Evolutionary conservation across 2,888 invertebrate species (phyloP).

Genomic region (Scaptomyza caliginosa): DNA sequence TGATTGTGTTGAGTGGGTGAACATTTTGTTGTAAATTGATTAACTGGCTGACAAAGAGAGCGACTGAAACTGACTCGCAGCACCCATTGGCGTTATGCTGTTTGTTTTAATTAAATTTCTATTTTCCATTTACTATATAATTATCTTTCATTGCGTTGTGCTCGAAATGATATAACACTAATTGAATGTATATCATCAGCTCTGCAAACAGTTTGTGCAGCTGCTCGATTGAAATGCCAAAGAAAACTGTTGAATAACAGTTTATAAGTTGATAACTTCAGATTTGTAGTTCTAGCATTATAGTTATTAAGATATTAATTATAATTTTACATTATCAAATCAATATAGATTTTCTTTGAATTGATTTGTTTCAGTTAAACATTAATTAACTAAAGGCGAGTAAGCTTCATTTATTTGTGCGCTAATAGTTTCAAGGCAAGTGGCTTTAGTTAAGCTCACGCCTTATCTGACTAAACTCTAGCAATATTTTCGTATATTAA

Average conservation of each 20-base stretch:
- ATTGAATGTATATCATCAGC: constrained; percentile 26
- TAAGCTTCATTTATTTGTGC: too few species aligned
- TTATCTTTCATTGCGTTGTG: constrained; percentile 47
- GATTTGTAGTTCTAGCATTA: background rate
- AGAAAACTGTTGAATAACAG: background rate
- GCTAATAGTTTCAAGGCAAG: too few species aligned
- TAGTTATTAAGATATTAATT: background rate
- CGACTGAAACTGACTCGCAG: constrained; percentile 41
- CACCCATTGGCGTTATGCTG: constrained; percentile 45
- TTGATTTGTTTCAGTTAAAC: background rate
- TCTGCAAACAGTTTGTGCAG: constrained; percentile 17
- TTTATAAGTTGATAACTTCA: constrained; percentile 1
- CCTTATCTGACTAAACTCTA: too few species aligned
- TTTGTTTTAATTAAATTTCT: constrained; percentile 60
- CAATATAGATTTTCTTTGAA: background rate
- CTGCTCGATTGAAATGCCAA: constrained; percentile 2
- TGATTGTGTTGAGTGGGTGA: background rate
- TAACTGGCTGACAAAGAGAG: constrained; percentile 44
- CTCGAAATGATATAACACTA: constrained; percentile 44
- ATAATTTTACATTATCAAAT: background rate
- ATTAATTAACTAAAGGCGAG: too few species aligned
- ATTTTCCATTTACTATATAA: constrained; percentile 48
- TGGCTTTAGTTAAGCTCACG: too few species aligned
- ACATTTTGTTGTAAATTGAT: constrained; percentile 44
- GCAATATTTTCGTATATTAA: constrained; percentile 1